Evolutionary conservation across 2,797 vertebrate species (phyloP).

Genomic region (Hypotaenidia okinawae): DNA sequence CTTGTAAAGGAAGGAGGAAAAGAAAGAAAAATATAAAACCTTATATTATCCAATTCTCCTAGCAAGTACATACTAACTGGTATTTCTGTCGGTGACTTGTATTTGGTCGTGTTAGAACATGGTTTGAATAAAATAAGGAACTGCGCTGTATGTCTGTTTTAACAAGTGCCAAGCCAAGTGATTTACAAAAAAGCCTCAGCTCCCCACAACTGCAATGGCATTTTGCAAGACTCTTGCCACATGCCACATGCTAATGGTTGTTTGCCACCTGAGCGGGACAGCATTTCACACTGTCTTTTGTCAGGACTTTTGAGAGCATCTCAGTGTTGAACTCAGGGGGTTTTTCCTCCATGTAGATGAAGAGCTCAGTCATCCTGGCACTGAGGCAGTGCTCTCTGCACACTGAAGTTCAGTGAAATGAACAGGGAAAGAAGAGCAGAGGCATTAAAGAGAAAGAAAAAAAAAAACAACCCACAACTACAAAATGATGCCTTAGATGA

Average conservation of each 20-base stretch:
- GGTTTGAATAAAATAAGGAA: conserved; percentile 3
- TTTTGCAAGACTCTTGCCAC: conserved; percentile 14
- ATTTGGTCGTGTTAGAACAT: background rate
- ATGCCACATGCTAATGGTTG: background rate
- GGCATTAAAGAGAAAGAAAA: background rate
- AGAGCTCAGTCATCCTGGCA: background rate
- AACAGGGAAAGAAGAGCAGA: background rate
- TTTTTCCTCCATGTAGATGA: background rate
- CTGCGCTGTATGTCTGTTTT: background rate
- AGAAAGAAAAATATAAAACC: background rate
- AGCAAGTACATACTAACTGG: background rate
- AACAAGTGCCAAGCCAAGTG: conserved; percentile 7
- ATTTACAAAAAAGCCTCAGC: background rate
- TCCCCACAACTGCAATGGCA: background rate
- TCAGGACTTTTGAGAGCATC: background rate
- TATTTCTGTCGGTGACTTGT: background rate
- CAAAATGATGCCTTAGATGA: background rate
- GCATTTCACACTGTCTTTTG: background rate
- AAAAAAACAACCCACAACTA: too few species aligned
- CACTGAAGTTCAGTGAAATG: background rate
- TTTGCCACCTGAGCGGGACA: background rate
- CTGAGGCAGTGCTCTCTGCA: background rate
- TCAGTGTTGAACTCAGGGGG: background rate
- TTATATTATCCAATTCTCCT: conserved; percentile 10
- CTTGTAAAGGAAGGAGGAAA: background rate